Base-by-base conservation (phyloP, 2,113 vertebrate species). In the Lagopus leucura region DNA sequence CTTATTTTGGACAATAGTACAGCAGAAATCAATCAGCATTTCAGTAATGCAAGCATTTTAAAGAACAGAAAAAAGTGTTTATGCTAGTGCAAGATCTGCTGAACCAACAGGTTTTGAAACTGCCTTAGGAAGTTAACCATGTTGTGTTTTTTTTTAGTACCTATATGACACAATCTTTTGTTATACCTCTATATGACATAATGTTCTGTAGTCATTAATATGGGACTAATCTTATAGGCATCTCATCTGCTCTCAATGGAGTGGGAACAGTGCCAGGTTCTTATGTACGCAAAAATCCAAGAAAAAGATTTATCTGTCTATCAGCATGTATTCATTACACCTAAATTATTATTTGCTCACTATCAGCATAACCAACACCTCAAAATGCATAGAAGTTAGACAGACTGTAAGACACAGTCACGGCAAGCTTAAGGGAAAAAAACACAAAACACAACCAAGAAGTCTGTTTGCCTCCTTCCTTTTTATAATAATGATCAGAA, bases 321-420 rank as follows among this genome's bases (percentile, higher is more conserved):
- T 96, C 89, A 94, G 70, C 88, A 84, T 91, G 88, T 90, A 86
- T 82, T 96, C 92, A 93, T 96, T 94, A 95, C 40, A 67, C 32
- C 63, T n/a, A 73, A 95, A 82, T 87, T 94, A 42, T 83, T 91
- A 88, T 93, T 93, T 91, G 55, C 43, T 86, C 52, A 10, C 71
- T 74, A 74, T 34, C 82, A 82, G 50, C 0, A 0, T 40, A 64
- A 82, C 50, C 75, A 89, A 78, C 28, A 27, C 64, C 64, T 88
- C 73, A 38, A 27, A 58, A 14, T 0, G 32, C 6, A 25, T 1
- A 54, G 55, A 58, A 82, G 70, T 8, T 13, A 85, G 70, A 72
- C 65, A 54, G n/a, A 10, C 21, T 84, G 43, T 50, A 10, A 42
- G 66, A 57, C 67, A 78, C 6, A 83, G 40, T 21, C 40, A 57